Base-by-base conservation (phyloP, 1,140 invertebrate genomes). In the Ceratina calcarata region DNA sequence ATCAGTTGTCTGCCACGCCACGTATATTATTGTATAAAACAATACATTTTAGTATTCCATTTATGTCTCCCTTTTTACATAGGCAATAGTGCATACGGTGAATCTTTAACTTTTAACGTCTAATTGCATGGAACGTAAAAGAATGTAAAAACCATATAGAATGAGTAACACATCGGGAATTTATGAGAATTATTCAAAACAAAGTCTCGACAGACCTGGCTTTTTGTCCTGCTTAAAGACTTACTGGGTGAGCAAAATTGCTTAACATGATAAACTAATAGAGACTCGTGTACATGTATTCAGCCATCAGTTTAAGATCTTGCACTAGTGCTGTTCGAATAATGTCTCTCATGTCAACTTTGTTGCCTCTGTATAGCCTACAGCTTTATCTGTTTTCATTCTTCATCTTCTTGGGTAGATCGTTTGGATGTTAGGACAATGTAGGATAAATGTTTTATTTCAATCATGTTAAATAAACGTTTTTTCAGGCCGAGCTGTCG, bases 401-500 rank as follows among this genome's bases (percentile, higher is more conserved):
- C 8, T 45, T 45, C 10, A 45, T 45, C 37, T 45, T 10, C 2
- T 45, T 45, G 8, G 37, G 3, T 45, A 45, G 37, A 45, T 45
- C 10, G 10, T 45, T 45, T 45, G 37, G 8, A 45, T 10, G 37
- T 45, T 45, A 45, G 37, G 37, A 45, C 8, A 45, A 45, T 45
- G 37, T 45, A 45, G 37, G 37, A 45, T 45, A 45, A 45, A 10
- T 45, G 37, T 57, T 57, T 57, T 57, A n/a, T 18, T 57, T 10
- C 7, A 45, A 10, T 10, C 7, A 10, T 10, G 7, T 3, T 53
- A 68, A 68, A 53, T 24, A n/a, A 57, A 68, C 18, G n/a, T 32
- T 49, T 10, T 18, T 49, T 57, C 64, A 96, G 96, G 95, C 95
- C 83, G 96, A 96, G 89, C 94, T 96, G 91, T 95, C 96, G 89